Conservation (phyloP, 2,797 vertebrate genomes). For the Lithobates sylvaticus region DNA sequence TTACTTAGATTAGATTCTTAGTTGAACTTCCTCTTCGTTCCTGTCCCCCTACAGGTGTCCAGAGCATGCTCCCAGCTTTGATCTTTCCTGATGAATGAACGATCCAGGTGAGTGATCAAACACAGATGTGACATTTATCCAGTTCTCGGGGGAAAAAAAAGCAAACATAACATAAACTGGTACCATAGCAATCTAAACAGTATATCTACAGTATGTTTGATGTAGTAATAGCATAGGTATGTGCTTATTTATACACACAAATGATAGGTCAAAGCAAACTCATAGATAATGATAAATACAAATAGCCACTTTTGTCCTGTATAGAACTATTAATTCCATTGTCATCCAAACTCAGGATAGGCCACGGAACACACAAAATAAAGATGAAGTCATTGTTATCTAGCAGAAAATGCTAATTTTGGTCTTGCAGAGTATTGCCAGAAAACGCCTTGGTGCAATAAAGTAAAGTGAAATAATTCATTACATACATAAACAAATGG, state of each 20-base stretch:
- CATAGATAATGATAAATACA: neutral
- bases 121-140: conserved; percentile 45
- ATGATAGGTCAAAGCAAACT: neutral
- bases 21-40: conserved; percentile 46
- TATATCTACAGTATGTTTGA: neutral
- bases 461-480: too few species aligned
- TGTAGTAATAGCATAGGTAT: neutral
- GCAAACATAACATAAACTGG: neutral
- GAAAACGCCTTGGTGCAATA: too few species aligned
- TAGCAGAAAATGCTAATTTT: too few species aligned
- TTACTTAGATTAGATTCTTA: conserved; percentile 34
- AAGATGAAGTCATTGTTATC: too few species aligned
- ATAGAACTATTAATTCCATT: neutral
- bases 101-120: conserved; percentile 59
- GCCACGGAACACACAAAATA: neutral
- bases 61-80: conserved; percentile 55
- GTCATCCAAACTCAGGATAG: neutral
- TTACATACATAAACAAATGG: too few species aligned
- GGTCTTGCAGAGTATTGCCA: too few species aligned
- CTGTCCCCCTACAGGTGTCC: conserved; percentile 56
- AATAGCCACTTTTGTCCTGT: neutral
- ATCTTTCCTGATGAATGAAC: conserved; percentile 60
- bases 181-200: neutral
- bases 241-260: neutral
- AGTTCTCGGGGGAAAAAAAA: conserved; percentile 12